Percentiles rank a stretch among this genome's conserved stretches.
Evolutionary conservation across 1,140 invertebrate genomes (phyloP).

Genomic region (Drosophila lowei): DNA sequence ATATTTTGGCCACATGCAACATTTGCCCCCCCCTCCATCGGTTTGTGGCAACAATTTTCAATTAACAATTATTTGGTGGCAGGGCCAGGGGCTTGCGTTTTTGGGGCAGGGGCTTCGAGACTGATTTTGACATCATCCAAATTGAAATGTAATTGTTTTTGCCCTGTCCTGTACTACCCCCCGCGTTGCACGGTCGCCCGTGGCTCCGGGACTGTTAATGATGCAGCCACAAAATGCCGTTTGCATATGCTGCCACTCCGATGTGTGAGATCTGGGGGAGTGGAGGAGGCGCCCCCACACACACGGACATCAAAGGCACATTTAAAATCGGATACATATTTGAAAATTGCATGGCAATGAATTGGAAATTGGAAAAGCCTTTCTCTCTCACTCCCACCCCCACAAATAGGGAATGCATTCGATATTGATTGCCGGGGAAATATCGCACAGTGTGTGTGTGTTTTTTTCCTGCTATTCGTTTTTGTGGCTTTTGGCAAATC

Average conservation of each 20-base stretch:
- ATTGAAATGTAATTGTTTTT: constrained; percentile 81
- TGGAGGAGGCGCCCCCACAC: constrained; percentile 14
- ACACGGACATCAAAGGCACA: constrained; percentile 58
- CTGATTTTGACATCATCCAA: constrained; percentile 74
- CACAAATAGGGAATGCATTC: constrained; percentile 40
- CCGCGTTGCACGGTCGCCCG: neutral
- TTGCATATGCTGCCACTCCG: constrained; percentile 71
- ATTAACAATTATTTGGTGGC: constrained; percentile 67
- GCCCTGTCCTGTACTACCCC: neutral
- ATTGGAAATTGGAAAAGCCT: constrained; percentile 52
- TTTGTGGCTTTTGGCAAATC: constrained; percentile 1
- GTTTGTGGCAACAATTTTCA: constrained; percentile 69
- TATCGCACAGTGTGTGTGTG: constrained; percentile 4
- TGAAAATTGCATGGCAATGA: constrained; percentile 50
- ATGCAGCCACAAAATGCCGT: constrained; percentile 78
- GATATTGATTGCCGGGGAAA: constrained; percentile 38
- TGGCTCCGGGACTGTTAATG: constrained; percentile 60
- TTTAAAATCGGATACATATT: constrained; percentile 60
- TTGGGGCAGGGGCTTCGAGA: constrained; percentile 27
- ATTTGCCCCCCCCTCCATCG: constrained; percentile 27
- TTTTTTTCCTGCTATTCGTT: constrained; percentile 18
- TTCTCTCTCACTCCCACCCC: neutral
- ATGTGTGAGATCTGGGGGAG: constrained; percentile 15
- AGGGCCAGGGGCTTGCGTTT: constrained; percentile 2
- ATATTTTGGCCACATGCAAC: constrained; percentile 61